Conservation (phyloP, 23 tunicate species). For the Ascidia mentula region DNA sequence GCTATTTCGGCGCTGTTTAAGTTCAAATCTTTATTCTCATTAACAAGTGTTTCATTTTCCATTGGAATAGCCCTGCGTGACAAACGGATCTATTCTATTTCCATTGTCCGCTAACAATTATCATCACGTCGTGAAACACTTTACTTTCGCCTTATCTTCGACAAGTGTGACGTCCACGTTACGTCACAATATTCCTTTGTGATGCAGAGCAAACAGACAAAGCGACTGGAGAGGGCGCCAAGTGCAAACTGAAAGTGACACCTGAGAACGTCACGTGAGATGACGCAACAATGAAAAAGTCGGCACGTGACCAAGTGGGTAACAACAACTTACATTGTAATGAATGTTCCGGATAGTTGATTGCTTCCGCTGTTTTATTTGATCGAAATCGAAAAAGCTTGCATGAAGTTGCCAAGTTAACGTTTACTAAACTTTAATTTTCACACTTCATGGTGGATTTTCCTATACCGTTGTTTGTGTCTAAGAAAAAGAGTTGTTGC, state of each 20-base stretch:
- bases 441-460: too few species aligned
- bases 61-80: too few species aligned
- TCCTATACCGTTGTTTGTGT: too few species aligned
- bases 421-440: too few species aligned
- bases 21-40: too few species aligned
- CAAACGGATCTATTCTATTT: neutral
- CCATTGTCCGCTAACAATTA: neutral
- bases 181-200: neutral
- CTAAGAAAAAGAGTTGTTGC: too few species aligned
- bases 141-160: neutral
- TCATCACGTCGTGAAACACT: neutral
- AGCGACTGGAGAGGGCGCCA: neutral
- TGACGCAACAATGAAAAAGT: neutral
- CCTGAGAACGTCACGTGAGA: neutral
- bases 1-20: too few species aligned
- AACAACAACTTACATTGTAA: conserved; percentile 1
- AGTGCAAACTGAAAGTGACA: conserved; percentile 7
- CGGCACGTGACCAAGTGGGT: conserved; percentile 9
- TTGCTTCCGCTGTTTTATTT: too few species aligned
- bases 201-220: conserved; percentile 5
- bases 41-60: too few species aligned
- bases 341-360: too few species aligned
- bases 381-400: too few species aligned
- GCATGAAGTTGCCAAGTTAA: too few species aligned
- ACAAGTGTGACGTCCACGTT: neutral